phyloP scores from a whole-genome alignment of 2,113 vertebrate genomes.

The Nesogale talazaci region DNA sequence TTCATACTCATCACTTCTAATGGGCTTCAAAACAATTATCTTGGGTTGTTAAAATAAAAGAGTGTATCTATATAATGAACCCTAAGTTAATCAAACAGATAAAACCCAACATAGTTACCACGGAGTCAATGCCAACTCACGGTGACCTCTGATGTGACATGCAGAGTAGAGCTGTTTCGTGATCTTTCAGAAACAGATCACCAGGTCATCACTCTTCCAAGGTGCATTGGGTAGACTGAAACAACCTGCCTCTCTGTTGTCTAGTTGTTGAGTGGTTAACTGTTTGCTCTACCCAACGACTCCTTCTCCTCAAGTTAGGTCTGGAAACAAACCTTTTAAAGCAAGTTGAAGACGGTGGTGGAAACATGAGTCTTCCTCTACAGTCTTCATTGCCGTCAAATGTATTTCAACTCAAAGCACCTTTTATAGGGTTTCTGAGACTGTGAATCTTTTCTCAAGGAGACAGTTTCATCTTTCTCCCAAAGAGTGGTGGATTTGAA shows the following conservation, averaged over 20 bases:
- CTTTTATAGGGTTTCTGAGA: no score
- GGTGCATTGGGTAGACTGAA: neutral
- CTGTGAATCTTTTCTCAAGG: no score
- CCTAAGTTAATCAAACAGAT: neutral
- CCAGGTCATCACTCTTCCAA: neutral
- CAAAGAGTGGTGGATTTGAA: no score
- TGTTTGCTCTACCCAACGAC: neutral
- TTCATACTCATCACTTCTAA: neutral
- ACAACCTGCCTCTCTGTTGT: neutral
- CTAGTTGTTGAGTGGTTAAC: neutral
- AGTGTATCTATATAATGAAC: neutral
- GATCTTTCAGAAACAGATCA: neutral
- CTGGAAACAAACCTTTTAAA: neutral
- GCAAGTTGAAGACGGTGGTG: neutral
- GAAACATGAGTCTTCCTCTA: neutral
- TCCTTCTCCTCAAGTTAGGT: neutral
- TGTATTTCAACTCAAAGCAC: constrained; percentile 27
- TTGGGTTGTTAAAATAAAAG: no score
- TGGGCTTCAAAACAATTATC: neutral
- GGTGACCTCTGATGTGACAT: no score
- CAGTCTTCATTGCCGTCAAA: neutral
- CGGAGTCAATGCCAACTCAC: no score
- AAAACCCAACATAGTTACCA: neutral
- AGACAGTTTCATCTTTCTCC: no score
- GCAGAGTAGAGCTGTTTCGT: neutral